Conservation (phyloP, 2,113 vertebrate genomes). For the Oryzias curvinotus region DNA sequence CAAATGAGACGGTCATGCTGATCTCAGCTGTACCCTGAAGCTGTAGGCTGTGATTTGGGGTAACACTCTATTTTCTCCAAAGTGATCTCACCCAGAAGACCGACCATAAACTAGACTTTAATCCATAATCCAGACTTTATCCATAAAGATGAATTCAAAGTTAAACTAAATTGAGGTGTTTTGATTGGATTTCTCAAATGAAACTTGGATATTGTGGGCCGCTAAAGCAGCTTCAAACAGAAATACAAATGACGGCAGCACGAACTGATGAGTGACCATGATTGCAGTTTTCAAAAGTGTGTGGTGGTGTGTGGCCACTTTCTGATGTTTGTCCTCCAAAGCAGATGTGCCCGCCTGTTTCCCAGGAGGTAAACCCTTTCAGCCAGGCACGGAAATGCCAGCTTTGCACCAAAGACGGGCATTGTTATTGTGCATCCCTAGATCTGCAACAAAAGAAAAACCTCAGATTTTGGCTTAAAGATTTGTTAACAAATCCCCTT, state of each 20-base stretch:
- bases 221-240: constrained; percentile 37
- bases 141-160: too few relatives aligned
- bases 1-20: too few relatives aligned
- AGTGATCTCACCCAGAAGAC: too few relatives aligned
- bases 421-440: constrained; percentile 18
- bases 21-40: too few relatives aligned
- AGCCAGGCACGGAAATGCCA: constrained; percentile 40
- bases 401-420: constrained; percentile 40
- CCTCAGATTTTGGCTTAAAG: constrained; percentile 1
- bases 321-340: constrained; percentile 31
- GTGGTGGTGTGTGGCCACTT: constrained; percentile 61
- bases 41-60: too few relatives aligned
- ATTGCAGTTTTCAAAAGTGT: constrained; percentile 68
- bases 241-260: constrained; percentile 57
- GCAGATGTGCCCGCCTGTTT: constrained; percentile 28
- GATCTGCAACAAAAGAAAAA: neutral
- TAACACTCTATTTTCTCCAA: too few relatives aligned
- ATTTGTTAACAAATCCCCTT: too few relatives aligned
- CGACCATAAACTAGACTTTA: too few relatives aligned
- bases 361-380: constrained; percentile 31
- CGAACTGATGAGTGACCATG: constrained; percentile 51
- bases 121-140: too few relatives aligned
- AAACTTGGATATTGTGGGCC: constrained; percentile 44
- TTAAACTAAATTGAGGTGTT: too few relatives aligned
- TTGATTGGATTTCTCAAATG: constrained; percentile 10